phyloP scores from a whole-genome alignment of 2,888 invertebrate genomes.

The Drosophila subquinaria region DNA sequence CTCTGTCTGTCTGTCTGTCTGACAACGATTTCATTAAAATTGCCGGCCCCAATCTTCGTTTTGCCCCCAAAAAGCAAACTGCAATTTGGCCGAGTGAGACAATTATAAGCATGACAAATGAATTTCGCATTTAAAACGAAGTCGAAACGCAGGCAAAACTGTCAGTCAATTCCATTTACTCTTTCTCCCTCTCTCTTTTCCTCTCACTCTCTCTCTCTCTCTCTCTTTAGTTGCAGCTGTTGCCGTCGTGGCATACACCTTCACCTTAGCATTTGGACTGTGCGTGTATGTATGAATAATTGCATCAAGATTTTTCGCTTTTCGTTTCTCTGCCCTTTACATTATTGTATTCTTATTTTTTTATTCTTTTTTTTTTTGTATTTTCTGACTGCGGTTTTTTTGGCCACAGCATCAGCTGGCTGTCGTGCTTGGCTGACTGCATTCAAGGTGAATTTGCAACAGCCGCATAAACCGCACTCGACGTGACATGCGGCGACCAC shows the following conservation, averaged over 20 bases:
- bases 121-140: constrained; percentile 74
- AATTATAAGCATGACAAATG: constrained; percentile 83
- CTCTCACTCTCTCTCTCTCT: not conserved
- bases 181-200: not conserved
- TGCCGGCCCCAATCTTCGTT: constrained; percentile 66
- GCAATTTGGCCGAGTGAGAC: constrained; percentile 79
- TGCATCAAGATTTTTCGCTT: constrained; percentile 77
- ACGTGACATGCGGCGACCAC: constrained; percentile 77
- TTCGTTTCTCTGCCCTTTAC: constrained; percentile 32
- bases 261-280: constrained; percentile 57
- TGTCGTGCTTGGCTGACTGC: constrained; percentile 28
- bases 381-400: constrained; percentile 27
- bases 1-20: constrained; percentile 4
- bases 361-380: constrained; percentile 35
- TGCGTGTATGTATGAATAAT: constrained; percentile 74
- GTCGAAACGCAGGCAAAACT: constrained; percentile 34
- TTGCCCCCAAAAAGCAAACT: constrained; percentile 54
- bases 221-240: constrained; percentile 53
- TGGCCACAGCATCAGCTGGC: constrained; percentile 59
- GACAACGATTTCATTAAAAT: constrained; percentile 81
- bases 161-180: constrained; percentile 62
- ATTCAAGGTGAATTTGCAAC: constrained; percentile 75
- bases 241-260: constrained; percentile 69
- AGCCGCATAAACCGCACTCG: constrained; percentile 68
- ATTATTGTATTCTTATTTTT: not conserved